Conservation (phyloP, 2,113 vertebrate genomes). For the Myrmophylax atrothorax region DNA sequence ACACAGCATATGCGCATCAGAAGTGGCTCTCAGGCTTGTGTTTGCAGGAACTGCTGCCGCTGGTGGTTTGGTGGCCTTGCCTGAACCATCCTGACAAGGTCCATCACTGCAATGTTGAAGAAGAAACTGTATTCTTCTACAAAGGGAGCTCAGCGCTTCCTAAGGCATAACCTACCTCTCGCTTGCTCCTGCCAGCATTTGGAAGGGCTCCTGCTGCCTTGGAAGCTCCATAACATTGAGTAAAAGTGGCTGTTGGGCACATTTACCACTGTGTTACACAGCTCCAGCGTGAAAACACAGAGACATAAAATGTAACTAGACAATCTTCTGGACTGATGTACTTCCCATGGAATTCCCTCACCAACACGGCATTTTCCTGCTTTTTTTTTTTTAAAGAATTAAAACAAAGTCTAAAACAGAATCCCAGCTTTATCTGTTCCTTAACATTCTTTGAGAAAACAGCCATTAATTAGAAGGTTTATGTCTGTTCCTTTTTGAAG, state of each 20-base stretch:
- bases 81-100: not conserved
- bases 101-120: fast-evolving
- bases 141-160: not conserved
- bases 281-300: not conserved
- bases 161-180: not conserved
- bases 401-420: not conserved
- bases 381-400: not conserved
- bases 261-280: not conserved
- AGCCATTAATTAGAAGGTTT: not conserved
- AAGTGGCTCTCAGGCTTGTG: fast-evolving
- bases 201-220: not conserved
- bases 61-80: not conserved
- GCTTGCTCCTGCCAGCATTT: not conserved
- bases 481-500: not conserved
- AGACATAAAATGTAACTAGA: not conserved
- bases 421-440: not conserved
- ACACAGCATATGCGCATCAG: not conserved
- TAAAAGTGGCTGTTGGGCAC: not conserved
- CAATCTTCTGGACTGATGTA: not conserved
- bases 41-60: not conserved
- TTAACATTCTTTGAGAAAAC: not conserved
- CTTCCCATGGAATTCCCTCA: not conserved
- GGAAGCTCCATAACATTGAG: not conserved
- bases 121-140: not conserved
- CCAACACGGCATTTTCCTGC: not conserved